Conservation (phyloP, 2,888 invertebrate species). For the Oxytorus armatus region DNA sequence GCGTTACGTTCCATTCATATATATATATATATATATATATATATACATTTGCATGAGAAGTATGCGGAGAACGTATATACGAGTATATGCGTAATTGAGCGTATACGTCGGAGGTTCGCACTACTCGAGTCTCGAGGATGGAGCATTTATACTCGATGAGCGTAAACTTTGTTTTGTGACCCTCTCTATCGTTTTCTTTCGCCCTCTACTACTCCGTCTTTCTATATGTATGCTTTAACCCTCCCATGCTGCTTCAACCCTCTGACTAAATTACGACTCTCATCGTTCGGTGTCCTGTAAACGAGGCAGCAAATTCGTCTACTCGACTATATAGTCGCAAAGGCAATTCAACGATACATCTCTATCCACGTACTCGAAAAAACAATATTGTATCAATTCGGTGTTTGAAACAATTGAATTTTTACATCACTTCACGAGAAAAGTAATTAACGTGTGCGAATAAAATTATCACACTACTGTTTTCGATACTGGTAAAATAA, state of each 20-base stretch:
- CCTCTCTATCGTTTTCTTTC: slow-evolving; percentile 19
- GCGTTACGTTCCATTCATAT: slow-evolving; percentile 29
- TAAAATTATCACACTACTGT: too few relatives aligned
- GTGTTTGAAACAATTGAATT: background rate
- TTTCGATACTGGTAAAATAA: background rate
- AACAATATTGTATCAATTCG: background rate
- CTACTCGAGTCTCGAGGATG: slow-evolving; percentile 58
- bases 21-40: slow-evolving; percentile 3
- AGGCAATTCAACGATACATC: background rate
- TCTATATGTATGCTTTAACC: slow-evolving; percentile 23
- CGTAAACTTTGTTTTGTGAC: slow-evolving; percentile 45
- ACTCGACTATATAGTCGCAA: background rate
- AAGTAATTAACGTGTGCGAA: background rate
- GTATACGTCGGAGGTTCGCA: slow-evolving; percentile 8
- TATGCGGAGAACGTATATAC: slow-evolving; percentile 10
- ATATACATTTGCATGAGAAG: too few relatives aligned
- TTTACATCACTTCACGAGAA: background rate
- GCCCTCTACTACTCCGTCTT: slow-evolving; percentile 4
- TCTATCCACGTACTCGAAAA: background rate
- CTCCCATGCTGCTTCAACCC: slow-evolving; percentile 6
- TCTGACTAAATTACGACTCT: slow-evolving; percentile 48
- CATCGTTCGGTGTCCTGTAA: slow-evolving; percentile 52
- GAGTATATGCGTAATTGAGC: slow-evolving; percentile 18
- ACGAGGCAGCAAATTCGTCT: slow-evolving; percentile 53
- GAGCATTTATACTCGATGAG: slow-evolving; percentile 50